A percentile compares a stretch with the other conserved stretches of the same genome.
phyloP scores from a whole-genome alignment of 2,888 invertebrate species.

The Anagyrus pseudococci region DNA sequence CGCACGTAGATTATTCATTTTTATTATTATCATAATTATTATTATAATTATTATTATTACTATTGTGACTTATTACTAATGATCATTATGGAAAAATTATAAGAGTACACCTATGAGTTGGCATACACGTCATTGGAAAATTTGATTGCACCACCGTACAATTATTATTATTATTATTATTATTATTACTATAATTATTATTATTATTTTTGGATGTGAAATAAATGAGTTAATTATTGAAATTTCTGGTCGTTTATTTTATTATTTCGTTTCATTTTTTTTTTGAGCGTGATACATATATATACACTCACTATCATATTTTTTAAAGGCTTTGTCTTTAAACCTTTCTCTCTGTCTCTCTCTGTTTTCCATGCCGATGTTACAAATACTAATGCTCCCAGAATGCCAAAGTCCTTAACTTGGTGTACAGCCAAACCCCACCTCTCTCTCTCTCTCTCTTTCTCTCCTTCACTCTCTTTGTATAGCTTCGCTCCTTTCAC shows the following conservation, averaged over 20 bases:
- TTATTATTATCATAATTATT: too few relatives aligned
- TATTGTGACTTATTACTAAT: too few relatives aligned
- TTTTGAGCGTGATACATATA: slow-evolving; percentile 23
- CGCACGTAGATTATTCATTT: too few relatives aligned
- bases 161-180: slow-evolving; percentile 1
- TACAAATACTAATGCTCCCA: slow-evolving; percentile 27
- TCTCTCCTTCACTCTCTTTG: slow-evolving; percentile 36
- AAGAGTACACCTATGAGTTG: too few relatives aligned
- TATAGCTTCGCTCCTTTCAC: slow-evolving; percentile 35
- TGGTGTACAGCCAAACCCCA: slow-evolving; percentile 62
- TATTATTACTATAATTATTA: too few relatives aligned
- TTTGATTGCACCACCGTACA: slow-evolving; percentile 29
- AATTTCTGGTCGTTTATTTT: slow-evolving; percentile 31
- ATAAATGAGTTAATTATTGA: slow-evolving; percentile 36
- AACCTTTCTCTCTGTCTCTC: slow-evolving; percentile 19
- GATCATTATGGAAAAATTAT: too few relatives aligned
- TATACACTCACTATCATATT: slow-evolving; percentile 8
- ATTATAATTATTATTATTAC: too few relatives aligned
- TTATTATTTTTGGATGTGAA: slow-evolving; percentile 32
- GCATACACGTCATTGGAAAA: too few relatives aligned
- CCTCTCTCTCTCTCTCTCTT: slow-evolving; percentile 50
- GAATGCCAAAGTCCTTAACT: slow-evolving; percentile 47
- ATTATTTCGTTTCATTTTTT: slow-evolving; percentile 19
- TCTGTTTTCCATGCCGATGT: slow-evolving; percentile 10
- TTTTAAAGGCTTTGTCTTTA: slow-evolving; percentile 33